These are phyloP conservation scores for Mantis religiosa DNA, from an alignment of 2,888 invertebrate genomes.

Conservation along the genomic window DNA sequence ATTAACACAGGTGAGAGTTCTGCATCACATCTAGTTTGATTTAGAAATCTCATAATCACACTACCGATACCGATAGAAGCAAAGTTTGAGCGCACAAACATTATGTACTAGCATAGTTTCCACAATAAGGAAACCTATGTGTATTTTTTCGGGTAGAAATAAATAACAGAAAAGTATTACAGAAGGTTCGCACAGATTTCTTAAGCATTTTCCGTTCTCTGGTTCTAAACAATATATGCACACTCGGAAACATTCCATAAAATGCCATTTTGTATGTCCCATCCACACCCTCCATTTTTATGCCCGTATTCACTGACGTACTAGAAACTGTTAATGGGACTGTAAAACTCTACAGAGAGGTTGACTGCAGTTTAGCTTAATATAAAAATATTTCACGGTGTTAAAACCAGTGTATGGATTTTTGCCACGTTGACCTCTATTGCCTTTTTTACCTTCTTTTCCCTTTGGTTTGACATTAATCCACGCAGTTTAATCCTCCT, in stretches of 20 bases:
- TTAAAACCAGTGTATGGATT: background rate
- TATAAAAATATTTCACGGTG: background rate
- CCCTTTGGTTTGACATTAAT: background rate
- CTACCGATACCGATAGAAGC: too few species aligned
- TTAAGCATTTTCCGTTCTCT: background rate
- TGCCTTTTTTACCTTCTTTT: background rate
- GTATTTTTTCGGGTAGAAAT: background rate
- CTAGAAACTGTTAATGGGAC: background rate
- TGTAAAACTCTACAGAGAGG: background rate
- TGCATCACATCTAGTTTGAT: too few species aligned
- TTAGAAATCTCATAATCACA: too few species aligned
- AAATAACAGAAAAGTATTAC: background rate
- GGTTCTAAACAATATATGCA: background rate
- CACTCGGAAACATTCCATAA: background rate
- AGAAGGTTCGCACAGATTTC: background rate
- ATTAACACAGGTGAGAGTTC: too few species aligned
- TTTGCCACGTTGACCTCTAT: background rate
- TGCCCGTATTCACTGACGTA: background rate
- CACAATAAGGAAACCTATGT: background rate
- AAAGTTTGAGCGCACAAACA: too few species aligned
- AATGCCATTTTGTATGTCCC: background rate
- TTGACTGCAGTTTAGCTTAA: background rate
- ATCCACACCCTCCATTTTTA: background rate
- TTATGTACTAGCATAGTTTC: background rate
- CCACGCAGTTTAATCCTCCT: background rate